Base-by-base conservation (phyloP, 2,888 invertebrate species). In the Drosophila ezoana region DNA sequence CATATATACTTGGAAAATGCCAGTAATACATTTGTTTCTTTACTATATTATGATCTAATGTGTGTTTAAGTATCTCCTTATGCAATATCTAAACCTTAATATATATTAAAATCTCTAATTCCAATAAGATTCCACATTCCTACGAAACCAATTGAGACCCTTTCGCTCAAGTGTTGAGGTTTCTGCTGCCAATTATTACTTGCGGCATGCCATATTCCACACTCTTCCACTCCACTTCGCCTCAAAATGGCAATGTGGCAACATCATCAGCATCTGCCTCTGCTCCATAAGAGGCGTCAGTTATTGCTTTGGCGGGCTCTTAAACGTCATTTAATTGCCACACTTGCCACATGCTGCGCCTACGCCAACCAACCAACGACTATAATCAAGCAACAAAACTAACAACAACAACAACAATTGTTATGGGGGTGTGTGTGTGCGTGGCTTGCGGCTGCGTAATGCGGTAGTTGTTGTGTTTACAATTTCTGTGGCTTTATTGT, bases 251-350 rank as follows among this genome's bases (percentile, higher is more conserved):
- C 40, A 1, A 11, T 6, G 3, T 16, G 23, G 43, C 14, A n/a
- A 20, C 38, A 43, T 32, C 45, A 16, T 16, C 41, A 60, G 10
- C 32, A 33, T 13, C 28, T 32, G 28, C 3, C 11, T 1, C 0
- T 8, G n/a, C 16, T 11, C 10, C 16, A 48, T n/a, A 49, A 54
- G 40, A 44, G 62, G 45, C 20, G 67, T 57, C 16, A 49, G n/a
- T 32, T 37, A 44, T 45, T 16, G 20, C 49, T 13, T 49, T 44
- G 48, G 38, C 40, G 38, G 37, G 23, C 11, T 47, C 38, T 57
- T 63, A 71, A 69, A 52, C 71, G 65, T 59, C 66, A 66, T 70
- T 79, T 82, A 79, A 77, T 77, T 81, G 79, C 72, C 75, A 47
- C 77, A 62, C 68, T 74, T 66, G 81, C 49, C 70, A 53, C 77